Evolutionary conservation across 2,888 invertebrate genomes (phyloP).

Genomic region (Morpho achilles): DNA sequence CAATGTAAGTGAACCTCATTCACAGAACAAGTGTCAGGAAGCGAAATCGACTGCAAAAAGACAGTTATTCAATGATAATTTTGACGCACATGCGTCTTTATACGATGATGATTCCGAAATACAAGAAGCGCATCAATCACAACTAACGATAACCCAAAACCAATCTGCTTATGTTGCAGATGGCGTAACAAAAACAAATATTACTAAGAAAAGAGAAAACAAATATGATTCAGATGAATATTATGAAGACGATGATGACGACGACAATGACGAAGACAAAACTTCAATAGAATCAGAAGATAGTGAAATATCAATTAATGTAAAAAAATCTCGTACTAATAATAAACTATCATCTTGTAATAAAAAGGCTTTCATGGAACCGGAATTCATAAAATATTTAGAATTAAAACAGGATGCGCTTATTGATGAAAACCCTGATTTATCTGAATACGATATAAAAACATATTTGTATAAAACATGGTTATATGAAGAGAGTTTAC

Average conservation of each 20-base stretch:
- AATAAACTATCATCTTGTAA: slow-evolving; percentile 32
- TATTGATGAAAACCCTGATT: slow-evolving; percentile 73
- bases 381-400: slow-evolving; percentile 72
- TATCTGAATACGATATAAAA: slow-evolving; percentile 65
- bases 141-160: slow-evolving; percentile 4
- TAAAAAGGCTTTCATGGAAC: slow-evolving; percentile 42
- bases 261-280: slow-evolving; percentile 31
- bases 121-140: slow-evolving; percentile 1
- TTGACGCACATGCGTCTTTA: slow-evolving; percentile 6
- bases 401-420: slow-evolving; percentile 68
- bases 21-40: background rate
- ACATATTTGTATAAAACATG: slow-evolving; percentile 73
- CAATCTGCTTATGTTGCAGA: slow-evolving; percentile 8
- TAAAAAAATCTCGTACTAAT: slow-evolving; percentile 32
- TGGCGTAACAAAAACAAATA: slow-evolving; percentile 10
- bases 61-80: background rate
- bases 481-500: slow-evolving; percentile 53
- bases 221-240: background rate
- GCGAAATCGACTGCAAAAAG: background rate
- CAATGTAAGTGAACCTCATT: background rate
- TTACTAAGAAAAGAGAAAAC: slow-evolving; percentile 7
- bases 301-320: slow-evolving; percentile 40
- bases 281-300: slow-evolving; percentile 37
- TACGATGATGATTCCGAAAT: slow-evolving; percentile 8
- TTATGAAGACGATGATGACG: background rate